Conservation (phyloP, 2,888 invertebrate genomes). For the Dicycla oo region DNA sequence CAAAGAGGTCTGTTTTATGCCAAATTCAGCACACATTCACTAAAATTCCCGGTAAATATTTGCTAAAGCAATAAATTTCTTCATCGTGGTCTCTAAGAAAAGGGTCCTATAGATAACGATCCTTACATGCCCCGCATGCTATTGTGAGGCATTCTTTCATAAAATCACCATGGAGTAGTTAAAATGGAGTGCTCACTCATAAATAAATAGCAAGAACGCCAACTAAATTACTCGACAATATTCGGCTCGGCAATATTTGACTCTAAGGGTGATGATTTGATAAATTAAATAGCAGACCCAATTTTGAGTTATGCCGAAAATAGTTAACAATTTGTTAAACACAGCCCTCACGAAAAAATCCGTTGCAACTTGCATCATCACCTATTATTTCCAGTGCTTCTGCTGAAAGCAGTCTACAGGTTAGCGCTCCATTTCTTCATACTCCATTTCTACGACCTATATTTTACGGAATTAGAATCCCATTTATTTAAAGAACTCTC, state of each 20-base stretch:
- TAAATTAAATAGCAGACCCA: no score
- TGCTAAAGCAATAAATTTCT: slow-evolving; percentile 47
- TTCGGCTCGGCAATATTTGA: background rate
- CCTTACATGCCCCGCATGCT: slow-evolving; percentile 37
- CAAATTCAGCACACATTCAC: slow-evolving; percentile 28
- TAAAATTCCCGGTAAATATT: slow-evolving; percentile 49
- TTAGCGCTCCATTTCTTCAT: slow-evolving; percentile 16
- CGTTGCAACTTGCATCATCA: background rate
- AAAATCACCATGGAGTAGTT: slow-evolving; percentile 5
- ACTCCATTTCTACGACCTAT: slow-evolving; percentile 30
- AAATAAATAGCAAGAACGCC: background rate
- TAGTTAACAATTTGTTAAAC: no score
- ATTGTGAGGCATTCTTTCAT: slow-evolving; percentile 54
- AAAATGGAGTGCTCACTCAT: slow-evolving; percentile 14
- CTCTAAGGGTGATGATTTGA: background rate
- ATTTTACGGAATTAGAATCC: slow-evolving; percentile 59
- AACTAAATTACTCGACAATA: background rate
- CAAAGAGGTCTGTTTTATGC: slow-evolving; percentile 7
- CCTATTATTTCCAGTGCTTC: background rate
- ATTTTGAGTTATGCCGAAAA: no score
- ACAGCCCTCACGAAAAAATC: no score
- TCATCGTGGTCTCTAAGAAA: slow-evolving; percentile 45
- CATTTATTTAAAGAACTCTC: slow-evolving; percentile 53
- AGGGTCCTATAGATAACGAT: slow-evolving; percentile 46
- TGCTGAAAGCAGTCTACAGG: background rate